Evolutionary conservation across 2,113 vertebrate species (phyloP), one percentile per base, ranked within the genome.

Genomic region (Micromys minutus): DNA sequence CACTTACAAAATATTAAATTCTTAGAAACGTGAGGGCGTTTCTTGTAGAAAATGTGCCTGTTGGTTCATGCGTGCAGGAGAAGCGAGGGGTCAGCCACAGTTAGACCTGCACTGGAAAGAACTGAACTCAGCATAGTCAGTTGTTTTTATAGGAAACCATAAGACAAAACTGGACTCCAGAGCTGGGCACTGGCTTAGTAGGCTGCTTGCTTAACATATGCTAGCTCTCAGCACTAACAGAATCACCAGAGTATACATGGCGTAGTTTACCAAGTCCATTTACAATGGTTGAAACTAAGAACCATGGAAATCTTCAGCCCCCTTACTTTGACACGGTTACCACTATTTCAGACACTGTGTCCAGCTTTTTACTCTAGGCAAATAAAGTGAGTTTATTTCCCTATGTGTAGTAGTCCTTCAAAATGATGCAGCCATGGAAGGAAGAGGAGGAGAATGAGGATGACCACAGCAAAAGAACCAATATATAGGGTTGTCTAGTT

Each of bases 1-100:
- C 79, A 87, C 55, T 95, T 95, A 57, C n/a, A 92, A 80, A 97
- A 95, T 29, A 75, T 57, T 71, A n/a, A 5, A 31, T 93, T 92
- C 52, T 93, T 42, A 90, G 39, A 96, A 26, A 61, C 57, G 15
- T 89, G 22, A 29, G 71, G 45, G 42, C 85, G n/a, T 93, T 95
- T 94, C 65, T 67, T 95, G 34, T 10, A n/a, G 52, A 83, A 95
- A 94, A 94, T 63, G 26, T 42, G 29, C 36, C 26, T 21, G 4
- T n/a, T 84, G 34, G 52, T 65, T 95, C 50, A 52, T 83, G 50
- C 87, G 21, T 95, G 11, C 42, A 69, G 34, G 65, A 55, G 2
- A 94, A 24, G 12, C 57, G 79, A 76, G 71, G 65, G 7, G 52
- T n/a, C 71, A 67, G 67, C 19, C 67, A 81, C 34, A 81, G 36